Conservation (phyloP, 35 echinoderm and acorn worm species). For the Ophioderma brevispina region DNA sequence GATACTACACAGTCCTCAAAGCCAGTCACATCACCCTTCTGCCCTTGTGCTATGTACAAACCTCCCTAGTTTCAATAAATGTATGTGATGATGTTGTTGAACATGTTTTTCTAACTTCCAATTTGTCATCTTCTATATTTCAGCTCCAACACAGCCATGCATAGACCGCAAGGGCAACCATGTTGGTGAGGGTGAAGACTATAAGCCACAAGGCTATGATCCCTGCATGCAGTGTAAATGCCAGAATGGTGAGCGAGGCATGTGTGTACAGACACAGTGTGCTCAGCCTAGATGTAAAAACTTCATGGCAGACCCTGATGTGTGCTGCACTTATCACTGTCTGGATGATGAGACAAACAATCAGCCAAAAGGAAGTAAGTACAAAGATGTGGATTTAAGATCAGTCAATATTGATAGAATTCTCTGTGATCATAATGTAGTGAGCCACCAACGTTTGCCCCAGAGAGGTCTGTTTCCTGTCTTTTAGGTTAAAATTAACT, state of each 20-base stretch:
- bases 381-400: not conserved
- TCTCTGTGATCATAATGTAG: not conserved
- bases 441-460: not conserved
- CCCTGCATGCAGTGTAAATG: constrained; percentile 48
- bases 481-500: not conserved
- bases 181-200: constrained; percentile 27
- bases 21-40: too few relatives aligned
- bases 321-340: constrained; percentile 54
- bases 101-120: too few relatives aligned
- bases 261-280: constrained; percentile 40
- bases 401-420: not conserved
- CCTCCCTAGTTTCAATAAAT: too few relatives aligned
- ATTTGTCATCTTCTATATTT: not conserved
- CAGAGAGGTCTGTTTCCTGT: not conserved
- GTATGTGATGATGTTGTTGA: too few relatives aligned
- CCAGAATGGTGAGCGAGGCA: constrained; percentile 23
- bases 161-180: constrained; percentile 27
- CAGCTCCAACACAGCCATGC: constrained; percentile 37
- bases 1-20: too few relatives aligned
- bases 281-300: constrained; percentile 34
- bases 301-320: constrained; percentile 26
- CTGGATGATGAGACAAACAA: constrained; percentile 7
- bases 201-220: constrained; percentile 44
- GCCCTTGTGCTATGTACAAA: too few relatives aligned
- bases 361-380: constrained; percentile 11